Base-by-base conservation (phyloP, 2,797 vertebrate species). In the Poliocrania exsul region DNA sequence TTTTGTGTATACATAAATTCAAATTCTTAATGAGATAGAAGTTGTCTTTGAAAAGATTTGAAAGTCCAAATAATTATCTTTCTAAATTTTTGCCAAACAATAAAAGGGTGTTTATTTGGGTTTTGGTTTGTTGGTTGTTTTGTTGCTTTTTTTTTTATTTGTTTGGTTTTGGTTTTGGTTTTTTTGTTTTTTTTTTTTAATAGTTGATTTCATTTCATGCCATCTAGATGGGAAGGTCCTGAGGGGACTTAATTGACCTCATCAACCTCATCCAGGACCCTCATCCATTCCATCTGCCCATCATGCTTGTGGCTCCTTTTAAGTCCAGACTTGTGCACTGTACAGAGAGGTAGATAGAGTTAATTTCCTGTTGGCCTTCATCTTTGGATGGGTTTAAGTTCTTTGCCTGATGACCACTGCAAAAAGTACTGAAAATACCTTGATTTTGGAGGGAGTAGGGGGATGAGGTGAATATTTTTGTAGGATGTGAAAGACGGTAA, bases 401-500 rank as follows among this genome's bases (percentile, higher is more conserved):
- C 7, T 60, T 82, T 82, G 5, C 4, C 24, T 35, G 16, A 35
- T 9, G 5, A 66, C 77, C 1, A 18, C 2, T 40, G 17, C 17
- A 73, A 64, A 64, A 81, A 81, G 0, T 5, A 58, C 6, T 50
- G 21, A 16, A 67, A 44, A 3, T 56, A 24, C 3, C 1, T 21
- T n/a, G 40, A 16, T 37, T 21, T 47, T 44, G 5, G 5, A 47
- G 50, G 1, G 3, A 5, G 6, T 18, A 9, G 13, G 4, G 4
- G 6, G 13, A 3, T 17, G 16, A 13, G 8, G 11, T 53, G 29
- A 9, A 20, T 35, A 9, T 53, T 80, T 87, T 49, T 75, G 14
- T 29, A 37, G 23, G 6, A 69, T 49, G 8, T 54, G 12, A 53
- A 83, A 70, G 20, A 28, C 1, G 0, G 10, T 9, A 49, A 57